Base-by-base conservation (phyloP, 2,113 vertebrate species). In the Genyomyrus donnyi region DNA sequence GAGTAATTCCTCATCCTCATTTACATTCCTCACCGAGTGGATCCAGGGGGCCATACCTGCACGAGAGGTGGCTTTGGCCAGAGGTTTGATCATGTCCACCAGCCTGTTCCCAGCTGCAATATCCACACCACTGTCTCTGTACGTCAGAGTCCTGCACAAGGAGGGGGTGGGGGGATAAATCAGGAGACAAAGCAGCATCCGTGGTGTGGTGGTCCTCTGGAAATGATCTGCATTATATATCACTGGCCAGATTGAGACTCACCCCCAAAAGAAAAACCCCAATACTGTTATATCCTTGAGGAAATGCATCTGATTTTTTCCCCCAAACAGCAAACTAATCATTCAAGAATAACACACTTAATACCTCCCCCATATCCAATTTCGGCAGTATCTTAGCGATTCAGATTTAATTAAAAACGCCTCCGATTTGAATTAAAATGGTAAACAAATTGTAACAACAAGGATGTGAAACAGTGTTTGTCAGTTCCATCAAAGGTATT, bases 61-160 rank as follows among this genome's bases (percentile, higher is more conserved):
- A 84, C 98, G 97, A 77, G 98, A 96, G 0, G 98, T 99, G 3
- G 97, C 96, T 94, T 97, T 97, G 87, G 98, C 98, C 91, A 99
- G 94, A 91, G 98, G 98, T 80, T 99, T 98, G 94, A 99, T 98
- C 90, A 95, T 93, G 91, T 97, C 96, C 94, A 99, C 97, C 91
- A 99, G 94, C 90, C 89, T 94, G 95, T 99, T 98, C 15, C 98
- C 98, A 35, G 98, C 97, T 35, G 94, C 95, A 45, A 99, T 97
- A 94, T 99, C 97, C 93, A 99, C 98, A 5, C 98, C 98, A 4
- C 98, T 97, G 92, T 97, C 97, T 93, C 97, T 99, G 90, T 99
- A 99, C 39, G 97, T 98, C 93, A 99, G 93, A 90, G 96, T 95
- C 93, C 98, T 99, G 95, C 70, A 90, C 93, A 91, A 91, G 10